Conservation (phyloP, 2,113 vertebrate genomes). For the Petromus typicus region DNA sequence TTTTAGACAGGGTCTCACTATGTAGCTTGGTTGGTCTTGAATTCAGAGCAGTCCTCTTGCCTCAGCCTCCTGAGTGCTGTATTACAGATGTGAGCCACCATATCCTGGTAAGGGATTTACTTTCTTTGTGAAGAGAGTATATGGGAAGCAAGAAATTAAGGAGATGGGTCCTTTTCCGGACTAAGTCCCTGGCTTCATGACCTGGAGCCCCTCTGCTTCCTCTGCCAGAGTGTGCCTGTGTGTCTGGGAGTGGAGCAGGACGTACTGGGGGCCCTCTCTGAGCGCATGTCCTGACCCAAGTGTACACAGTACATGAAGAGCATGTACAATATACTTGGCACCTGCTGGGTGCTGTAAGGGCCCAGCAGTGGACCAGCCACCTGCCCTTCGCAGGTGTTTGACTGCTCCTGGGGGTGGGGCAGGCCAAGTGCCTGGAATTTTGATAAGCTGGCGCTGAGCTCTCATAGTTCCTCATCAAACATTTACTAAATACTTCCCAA, state of each 20-base stretch:
- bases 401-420: neutral
- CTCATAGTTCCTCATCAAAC: neutral
- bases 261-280: neutral
- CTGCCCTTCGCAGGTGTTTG: neutral
- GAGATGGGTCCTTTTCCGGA: neutral
- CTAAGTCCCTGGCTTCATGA: neutral
- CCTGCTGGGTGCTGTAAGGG: neutral
- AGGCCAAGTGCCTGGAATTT: neutral
- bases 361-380: neutral
- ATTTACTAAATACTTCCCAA: constrained; percentile 28
- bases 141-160: neutral
- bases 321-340: neutral
- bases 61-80: neutral
- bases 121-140: neutral
- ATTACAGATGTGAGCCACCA: neutral
- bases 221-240: neutral
- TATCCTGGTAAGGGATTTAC: neutral
- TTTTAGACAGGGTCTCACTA: neutral
- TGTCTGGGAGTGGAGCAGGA: neutral
- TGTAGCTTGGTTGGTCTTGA: neutral
- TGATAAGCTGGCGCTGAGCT: neutral
- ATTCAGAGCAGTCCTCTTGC: neutral
- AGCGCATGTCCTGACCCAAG: no score
- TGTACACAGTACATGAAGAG: neutral
- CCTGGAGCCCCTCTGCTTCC: neutral